Evolutionary conservation across 53 echinoderm and acorn worm genomes (phyloP).

Genomic region (Pentamera pediparva): DNA sequence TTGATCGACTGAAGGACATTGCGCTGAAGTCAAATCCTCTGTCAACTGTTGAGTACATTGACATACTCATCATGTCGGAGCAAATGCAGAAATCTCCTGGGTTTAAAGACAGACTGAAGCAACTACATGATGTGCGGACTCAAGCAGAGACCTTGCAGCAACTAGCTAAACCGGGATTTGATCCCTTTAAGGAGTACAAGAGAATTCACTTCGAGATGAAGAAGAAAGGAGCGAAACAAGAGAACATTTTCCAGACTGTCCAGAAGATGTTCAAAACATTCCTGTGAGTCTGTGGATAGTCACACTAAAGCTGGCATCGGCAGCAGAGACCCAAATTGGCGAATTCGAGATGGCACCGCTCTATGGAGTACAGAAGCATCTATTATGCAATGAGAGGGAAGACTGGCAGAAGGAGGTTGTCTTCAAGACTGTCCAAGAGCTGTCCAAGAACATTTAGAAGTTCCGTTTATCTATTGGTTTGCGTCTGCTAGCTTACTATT

Average conservation of each 20-base stretch:
- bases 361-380: too few relatives aligned
- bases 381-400: too few relatives aligned
- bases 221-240: neutral
- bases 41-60: conserved; percentile 45
- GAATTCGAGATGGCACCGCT: too few relatives aligned
- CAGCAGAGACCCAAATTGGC: too few relatives aligned
- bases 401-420: too few relatives aligned
- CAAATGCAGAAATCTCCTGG: neutral
- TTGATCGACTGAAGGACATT: conserved; percentile 29
- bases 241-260: neutral
- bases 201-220: neutral
- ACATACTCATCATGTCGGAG: conserved; percentile 25
- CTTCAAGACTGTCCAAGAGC: too few relatives aligned
- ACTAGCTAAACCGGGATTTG: neutral
- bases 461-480: too few relatives aligned
- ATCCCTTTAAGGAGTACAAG: conserved; percentile 5
- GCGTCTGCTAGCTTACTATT: too few relatives aligned
- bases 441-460: too few relatives aligned
- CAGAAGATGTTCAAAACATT: neutral
- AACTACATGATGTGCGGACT: conserved; percentile 9
- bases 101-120: neutral
- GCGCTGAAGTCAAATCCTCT: conserved; percentile 37
- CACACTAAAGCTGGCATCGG: too few relatives aligned
- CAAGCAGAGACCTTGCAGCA: neutral
- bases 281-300: too few relatives aligned